Percentiles rank a stretch among this genome's conserved stretches.
These are phyloP conservation scores for Litoditis marina DNA, from an alignment of 2,888 invertebrate species.

Conservation along the genomic window DNA sequence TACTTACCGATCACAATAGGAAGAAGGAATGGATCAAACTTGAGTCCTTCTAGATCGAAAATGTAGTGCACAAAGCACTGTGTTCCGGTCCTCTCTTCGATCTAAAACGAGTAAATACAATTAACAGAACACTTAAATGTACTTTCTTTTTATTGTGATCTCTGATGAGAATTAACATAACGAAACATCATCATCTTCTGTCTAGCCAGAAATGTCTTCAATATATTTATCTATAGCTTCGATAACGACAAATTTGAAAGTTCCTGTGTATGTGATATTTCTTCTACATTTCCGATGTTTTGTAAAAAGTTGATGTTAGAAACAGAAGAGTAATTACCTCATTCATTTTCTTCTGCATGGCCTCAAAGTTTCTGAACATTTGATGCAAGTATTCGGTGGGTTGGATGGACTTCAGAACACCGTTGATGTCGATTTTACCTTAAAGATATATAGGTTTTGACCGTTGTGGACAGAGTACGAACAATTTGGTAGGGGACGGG, in stretches of 20 bases:
- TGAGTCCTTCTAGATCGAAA: conserved; percentile 42
- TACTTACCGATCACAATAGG: conserved; percentile 30
- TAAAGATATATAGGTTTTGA: not conserved
- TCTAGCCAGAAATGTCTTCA: no score
- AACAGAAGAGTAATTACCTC: conserved; percentile 24
- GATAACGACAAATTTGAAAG: no score
- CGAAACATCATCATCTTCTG: no score
- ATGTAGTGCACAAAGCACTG: conserved; percentile 44
- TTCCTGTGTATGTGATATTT: no score
- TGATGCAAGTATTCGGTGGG: conserved; percentile 48
- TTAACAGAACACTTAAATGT: no score
- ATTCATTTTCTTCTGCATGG: conserved; percentile 29
- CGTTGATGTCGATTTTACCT: conserved; percentile 37
- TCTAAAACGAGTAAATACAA: no score
- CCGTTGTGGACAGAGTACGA: no score
- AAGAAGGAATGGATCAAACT: conserved; percentile 37
- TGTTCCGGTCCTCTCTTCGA: conserved; percentile 65
- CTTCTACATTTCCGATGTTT: not conserved
- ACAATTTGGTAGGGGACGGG: no score
- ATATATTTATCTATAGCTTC: no score
- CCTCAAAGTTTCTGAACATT: conserved; percentile 38
- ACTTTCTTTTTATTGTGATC: no score
- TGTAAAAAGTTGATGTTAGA: not conserved
- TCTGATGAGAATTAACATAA: no score
- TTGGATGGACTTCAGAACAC: conserved; percentile 44